Evolutionary conservation across 2,888 invertebrate species (phyloP).

Genomic region (Rhamnusium bicolor): DNA sequence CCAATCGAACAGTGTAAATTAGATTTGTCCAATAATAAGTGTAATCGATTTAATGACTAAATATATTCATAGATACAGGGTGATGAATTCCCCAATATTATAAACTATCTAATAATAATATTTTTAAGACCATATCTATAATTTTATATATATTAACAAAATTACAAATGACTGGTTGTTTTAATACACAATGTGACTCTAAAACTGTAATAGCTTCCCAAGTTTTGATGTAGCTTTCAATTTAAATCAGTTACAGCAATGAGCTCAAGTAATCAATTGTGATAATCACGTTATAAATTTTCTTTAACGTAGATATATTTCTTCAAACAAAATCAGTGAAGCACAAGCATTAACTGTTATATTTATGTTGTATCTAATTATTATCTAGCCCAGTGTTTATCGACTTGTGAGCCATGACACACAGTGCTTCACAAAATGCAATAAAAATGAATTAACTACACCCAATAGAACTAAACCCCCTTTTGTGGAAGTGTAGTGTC

Average conservation of each 20-base stretch:
- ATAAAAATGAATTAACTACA: too few relatives aligned
- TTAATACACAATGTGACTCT: too few relatives aligned
- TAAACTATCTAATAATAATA: constrained; percentile 6
- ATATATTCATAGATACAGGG: constrained; percentile 15
- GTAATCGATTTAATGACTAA: neutral
- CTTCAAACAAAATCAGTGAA: neutral
- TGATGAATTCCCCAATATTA: neutral
- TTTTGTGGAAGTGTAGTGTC: too few relatives aligned
- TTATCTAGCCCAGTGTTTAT: too few relatives aligned
- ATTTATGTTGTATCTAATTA: too few relatives aligned
- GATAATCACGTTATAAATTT: neutral
- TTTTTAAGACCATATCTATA: neutral
- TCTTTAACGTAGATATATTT: neutral
- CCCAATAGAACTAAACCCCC: too few relatives aligned
- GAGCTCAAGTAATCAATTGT: constrained; percentile 8
- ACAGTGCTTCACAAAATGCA: too few relatives aligned
- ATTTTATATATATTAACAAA: neutral
- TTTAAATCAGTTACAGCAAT: neutral
- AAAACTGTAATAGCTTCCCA: neutral
- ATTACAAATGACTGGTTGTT: too few relatives aligned
- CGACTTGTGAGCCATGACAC: too few relatives aligned
- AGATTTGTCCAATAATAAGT: neutral
- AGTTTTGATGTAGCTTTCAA: neutral
- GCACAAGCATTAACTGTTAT: neutral
- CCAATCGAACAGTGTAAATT: neutral